These are phyloP conservation scores for Xyrauchen texanus DNA, from an alignment of 2,113 vertebrate species.

Conservation along the genomic window DNA sequence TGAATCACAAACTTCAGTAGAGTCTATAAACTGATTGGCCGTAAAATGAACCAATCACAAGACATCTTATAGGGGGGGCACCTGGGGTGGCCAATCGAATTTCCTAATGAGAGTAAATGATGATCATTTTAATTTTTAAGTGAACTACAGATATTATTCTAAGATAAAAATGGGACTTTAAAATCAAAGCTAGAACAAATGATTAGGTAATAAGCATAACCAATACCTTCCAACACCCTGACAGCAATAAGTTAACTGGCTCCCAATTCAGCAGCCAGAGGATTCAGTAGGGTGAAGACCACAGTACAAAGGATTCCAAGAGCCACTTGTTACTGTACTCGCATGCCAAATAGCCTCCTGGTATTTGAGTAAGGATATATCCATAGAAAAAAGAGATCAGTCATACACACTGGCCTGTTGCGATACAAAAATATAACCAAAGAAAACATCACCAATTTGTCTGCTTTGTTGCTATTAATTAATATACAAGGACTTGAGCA, in stretches of 20 bases:
- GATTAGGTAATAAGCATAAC: conserved; percentile 48
- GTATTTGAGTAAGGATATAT: conserved; percentile 95
- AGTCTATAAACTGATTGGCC: too few relatives aligned
- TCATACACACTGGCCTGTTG: conserved; percentile 84
- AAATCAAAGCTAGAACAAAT: background rate
- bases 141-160: too few relatives aligned
- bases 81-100: too few relatives aligned
- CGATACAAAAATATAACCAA: background rate
- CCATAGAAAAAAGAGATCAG: conserved; percentile 97
- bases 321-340: conserved; percentile 87
- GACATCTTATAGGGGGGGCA: too few relatives aligned
- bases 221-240: conserved; percentile 88
- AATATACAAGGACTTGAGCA: too few relatives aligned
- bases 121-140: too few relatives aligned
- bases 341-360: conserved; percentile 89
- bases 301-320: conserved; percentile 85
- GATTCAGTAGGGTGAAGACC: conserved; percentile 88
- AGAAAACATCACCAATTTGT: too few relatives aligned
- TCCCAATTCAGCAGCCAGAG: conserved; percentile 86
- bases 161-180: background rate
- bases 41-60: too few relatives aligned
- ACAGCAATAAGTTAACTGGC: conserved; percentile 85
- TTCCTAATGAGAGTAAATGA: too few relatives aligned
- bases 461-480: too few relatives aligned
- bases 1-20: too few relatives aligned